phyloP scores from a whole-genome alignment of 2,113 vertebrate genomes.

The Amphiprion percula region DNA sequence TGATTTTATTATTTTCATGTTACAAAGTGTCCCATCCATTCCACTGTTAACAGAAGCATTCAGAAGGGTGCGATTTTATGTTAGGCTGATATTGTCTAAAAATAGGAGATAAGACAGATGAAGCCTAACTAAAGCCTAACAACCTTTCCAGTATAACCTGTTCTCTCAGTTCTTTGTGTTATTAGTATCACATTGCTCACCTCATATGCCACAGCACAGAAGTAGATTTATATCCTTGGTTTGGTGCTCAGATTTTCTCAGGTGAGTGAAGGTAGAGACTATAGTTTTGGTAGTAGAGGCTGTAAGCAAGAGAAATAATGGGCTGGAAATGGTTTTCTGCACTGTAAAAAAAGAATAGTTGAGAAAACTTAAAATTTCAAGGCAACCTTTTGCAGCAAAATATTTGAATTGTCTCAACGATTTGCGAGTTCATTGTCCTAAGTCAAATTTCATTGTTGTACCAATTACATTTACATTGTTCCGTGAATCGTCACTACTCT shows the following conservation, averaged over 20 bases:
- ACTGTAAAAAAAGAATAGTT: too few species aligned
- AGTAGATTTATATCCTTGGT: constrained; percentile 74
- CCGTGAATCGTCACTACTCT: too few species aligned
- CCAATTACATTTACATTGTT: too few species aligned
- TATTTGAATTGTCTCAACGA: too few species aligned
- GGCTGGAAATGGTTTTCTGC: constrained; percentile 65
- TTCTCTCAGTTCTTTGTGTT: constrained; percentile 51
- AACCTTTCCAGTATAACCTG: constrained; percentile 41
- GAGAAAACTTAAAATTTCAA: too few species aligned
- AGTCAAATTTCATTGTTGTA: too few species aligned
- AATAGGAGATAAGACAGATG: constrained; percentile 53
- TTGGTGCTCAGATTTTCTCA: constrained; percentile 58
- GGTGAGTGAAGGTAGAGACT: constrained; percentile 57
- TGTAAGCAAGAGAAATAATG: constrained; percentile 64
- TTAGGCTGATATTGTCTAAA: constrained; percentile 22
- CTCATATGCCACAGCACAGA: constrained; percentile 59
- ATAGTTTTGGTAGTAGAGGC: constrained; percentile 48
- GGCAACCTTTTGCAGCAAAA: too few species aligned
- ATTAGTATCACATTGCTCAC: constrained; percentile 67
- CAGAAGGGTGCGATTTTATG: constrained; percentile 16
- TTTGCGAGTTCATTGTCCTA: too few species aligned
- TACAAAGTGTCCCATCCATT: neutral
- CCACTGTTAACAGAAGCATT: constrained; percentile 18
- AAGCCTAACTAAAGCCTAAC: constrained; percentile 45
- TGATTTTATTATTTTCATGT: neutral